phyloP scores from a whole-genome alignment of 23 tunicate species.

The Halocynthia roretzi region DNA sequence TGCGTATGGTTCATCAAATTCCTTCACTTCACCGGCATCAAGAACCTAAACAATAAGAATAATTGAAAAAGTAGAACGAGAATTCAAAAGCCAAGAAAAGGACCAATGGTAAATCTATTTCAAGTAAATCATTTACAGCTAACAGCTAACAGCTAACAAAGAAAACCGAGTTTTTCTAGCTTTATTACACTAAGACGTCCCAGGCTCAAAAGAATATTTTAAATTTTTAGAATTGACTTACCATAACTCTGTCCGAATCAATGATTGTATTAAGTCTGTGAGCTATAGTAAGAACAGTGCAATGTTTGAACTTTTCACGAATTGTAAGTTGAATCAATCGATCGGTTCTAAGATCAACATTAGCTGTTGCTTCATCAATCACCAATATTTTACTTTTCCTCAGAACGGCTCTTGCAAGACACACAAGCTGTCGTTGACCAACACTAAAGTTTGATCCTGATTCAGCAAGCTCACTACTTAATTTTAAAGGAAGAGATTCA shows the following conservation, averaged over 20 bases:
- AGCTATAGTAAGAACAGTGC: conserved; percentile 91
- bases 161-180: too few species aligned
- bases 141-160: too few species aligned
- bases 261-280: conserved; percentile 89
- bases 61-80: too few species aligned
- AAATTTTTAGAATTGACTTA: conserved; percentile 5
- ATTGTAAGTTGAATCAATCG: conserved; percentile 80
- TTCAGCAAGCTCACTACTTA: conserved; percentile 53
- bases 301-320: conserved; percentile 46
- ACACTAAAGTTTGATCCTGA: conserved; percentile 88
- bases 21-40: conserved; percentile 44
- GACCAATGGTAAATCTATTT: too few species aligned
- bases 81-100: too few species aligned
- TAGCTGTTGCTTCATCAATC: conserved; percentile 98
- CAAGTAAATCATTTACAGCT: too few species aligned
- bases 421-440: conserved; percentile 93
- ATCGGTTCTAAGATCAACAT: conserved; percentile 89
- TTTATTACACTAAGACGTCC: too few species aligned
- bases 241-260: conserved; percentile 86
- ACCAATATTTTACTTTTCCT: conserved; percentile 61
- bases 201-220: too few species aligned
- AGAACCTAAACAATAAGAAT: conserved; percentile 30
- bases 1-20: conserved; percentile 69
- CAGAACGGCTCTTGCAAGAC: conserved; percentile 91
- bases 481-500: conserved; percentile 44